Percentiles rank a stretch among this genome's conserved stretches.
Evolutionary conservation across 2,113 vertebrate genomes (phyloP).

Genomic region (Sphyrna mokarran): DNA sequence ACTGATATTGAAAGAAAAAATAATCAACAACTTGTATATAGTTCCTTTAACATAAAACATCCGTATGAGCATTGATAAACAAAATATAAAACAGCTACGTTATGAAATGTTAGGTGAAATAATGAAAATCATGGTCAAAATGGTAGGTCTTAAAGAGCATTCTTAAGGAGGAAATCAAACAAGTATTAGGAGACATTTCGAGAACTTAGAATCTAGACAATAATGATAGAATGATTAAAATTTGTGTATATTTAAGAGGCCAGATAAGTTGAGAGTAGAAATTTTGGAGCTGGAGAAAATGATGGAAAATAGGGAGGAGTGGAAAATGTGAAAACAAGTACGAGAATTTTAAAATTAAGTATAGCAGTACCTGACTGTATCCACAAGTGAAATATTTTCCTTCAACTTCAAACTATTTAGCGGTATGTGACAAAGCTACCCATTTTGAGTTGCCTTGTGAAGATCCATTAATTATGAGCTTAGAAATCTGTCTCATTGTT

Average conservation of each 20-base stretch:
- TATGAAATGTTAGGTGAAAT: not conserved
- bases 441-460: not conserved
- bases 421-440: not conserved
- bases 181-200: not conserved
- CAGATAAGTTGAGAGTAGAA: not conserved
- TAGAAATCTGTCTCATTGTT: not conserved
- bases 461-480: not conserved
- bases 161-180: not conserved
- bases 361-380: not conserved
- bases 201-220: not conserved
- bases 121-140: not conserved
- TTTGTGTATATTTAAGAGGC: not conserved
- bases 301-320: not conserved
- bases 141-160: not conserved
- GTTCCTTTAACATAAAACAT: not conserved
- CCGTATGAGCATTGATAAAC: not conserved
- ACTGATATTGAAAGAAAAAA: not conserved
- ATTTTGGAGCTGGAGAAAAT: not conserved
- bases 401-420: not conserved
- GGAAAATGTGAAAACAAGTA: not conserved
- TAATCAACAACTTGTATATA: not conserved
- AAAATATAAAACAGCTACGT: not conserved
- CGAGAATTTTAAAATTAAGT: not conserved
- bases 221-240: not conserved
- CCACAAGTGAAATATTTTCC: not conserved